Evolutionary conservation across 2,888 invertebrate genomes (phyloP), one percentile per base, ranked within the genome.

Genomic region (Caenorhabditis becei): DNA sequence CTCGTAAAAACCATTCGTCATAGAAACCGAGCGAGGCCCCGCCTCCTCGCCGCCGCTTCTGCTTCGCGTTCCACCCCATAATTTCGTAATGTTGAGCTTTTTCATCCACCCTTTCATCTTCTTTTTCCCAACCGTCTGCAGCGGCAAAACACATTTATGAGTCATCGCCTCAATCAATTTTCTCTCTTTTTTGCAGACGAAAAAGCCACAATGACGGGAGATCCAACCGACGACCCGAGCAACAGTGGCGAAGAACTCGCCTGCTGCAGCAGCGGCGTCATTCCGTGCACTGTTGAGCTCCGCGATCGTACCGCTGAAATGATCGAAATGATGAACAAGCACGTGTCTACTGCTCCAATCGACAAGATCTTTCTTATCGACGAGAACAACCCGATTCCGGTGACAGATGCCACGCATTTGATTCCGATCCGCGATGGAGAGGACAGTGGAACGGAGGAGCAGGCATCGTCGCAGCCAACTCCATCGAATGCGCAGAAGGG

Each of bases 181-280:
- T 51, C 3, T 23, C 10, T 24, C 11, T 49, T 16, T 49, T 53
- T 66, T 74, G n/a, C 59, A 78, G 78, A 77, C 59, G 70, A 78
- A 26, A 78, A 78, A 26, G 66, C 65, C 5, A 78, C 78, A 44
- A 78, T 78, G 78, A 78, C 78, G n/a, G 54, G 59, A 2, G 66
- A 62, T 5, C 56, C 54, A 23, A 49, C 44, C 23, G 24, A 37
- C 37, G 20, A 24, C 10, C 5, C 44, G 24, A 51, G n/a, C 20
- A 18, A 5, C 37, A 20, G 28, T 16, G 56, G n/a, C n/a, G n/a
- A n/a, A n/a, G 37, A 44, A 16, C 20, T 7, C 10, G 24, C 26
- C n/a, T n/a, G n/a, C n/a, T n/a, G n/a, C n/a, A n/a, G n/a, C n/a
- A n/a, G n/a, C n/a, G n/a, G n/a, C n/a, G n/a, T n/a, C 61, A 41